These are phyloP conservation scores for Colius striatus DNA, from an alignment of 2,113 vertebrate species.

Conservation along the genomic window DNA sequence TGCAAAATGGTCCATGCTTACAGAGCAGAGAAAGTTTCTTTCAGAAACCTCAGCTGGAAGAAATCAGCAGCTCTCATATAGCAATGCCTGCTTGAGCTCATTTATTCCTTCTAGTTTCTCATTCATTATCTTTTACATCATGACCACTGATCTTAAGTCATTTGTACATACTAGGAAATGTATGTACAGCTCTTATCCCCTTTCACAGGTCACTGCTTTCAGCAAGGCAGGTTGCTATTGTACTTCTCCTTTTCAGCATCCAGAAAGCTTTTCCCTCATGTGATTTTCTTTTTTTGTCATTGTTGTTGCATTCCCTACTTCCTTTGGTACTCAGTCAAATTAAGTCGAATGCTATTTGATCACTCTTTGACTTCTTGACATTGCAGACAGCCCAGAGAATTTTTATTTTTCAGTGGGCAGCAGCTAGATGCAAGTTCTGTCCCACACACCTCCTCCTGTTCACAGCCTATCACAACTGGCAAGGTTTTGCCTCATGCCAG, in stretches of 20 bases:
- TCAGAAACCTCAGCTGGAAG: not conserved
- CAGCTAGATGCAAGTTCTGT: not conserved
- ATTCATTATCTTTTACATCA: not conserved
- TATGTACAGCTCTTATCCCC: not conserved
- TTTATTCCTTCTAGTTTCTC: slow-evolving; percentile 33
- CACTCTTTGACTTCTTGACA: not conserved
- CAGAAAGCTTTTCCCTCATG: not conserved
- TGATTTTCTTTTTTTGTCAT: not conserved
- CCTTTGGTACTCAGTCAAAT: not conserved
- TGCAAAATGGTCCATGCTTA: not conserved
- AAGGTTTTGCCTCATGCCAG: not conserved
- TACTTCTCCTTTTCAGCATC: not conserved
- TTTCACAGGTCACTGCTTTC: slow-evolving; percentile 10
- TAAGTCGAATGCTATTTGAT: not conserved
- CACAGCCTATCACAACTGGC: not conserved
- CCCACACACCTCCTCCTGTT: not conserved
- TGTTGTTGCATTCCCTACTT: not conserved
- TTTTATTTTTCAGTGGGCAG: not conserved
- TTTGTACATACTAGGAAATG: not conserved
- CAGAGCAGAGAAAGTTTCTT: not conserved
- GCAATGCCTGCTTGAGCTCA: not conserved
- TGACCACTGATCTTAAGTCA: not conserved
- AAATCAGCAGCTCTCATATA: not conserved
- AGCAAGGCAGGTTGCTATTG: not conserved
- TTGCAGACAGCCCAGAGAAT: not conserved